phyloP scores from a whole-genome alignment of 1,140 invertebrate genomes.

The Callitettix versicolor region DNA sequence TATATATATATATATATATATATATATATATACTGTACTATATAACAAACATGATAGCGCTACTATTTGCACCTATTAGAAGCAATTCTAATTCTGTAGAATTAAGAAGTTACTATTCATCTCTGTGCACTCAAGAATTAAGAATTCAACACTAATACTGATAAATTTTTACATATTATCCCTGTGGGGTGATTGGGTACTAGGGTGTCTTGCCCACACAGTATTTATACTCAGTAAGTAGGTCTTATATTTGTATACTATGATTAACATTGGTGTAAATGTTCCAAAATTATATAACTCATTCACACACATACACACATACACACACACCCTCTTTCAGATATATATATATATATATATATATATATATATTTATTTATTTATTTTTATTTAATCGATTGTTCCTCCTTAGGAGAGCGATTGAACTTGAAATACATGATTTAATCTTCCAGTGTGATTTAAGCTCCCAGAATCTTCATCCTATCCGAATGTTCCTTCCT shows the following conservation, averaged over 20 bases:
- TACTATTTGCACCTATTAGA: not conserved
- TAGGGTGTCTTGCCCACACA: not conserved
- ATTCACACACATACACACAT: not conserved
- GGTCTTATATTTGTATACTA: not conserved
- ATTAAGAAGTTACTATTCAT: not conserved
- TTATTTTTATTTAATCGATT: no score
- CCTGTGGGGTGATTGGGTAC: not conserved
- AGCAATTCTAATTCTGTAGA: not conserved
- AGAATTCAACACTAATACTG: not conserved
- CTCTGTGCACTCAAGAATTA: not conserved
- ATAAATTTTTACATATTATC: not conserved
- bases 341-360: no score
- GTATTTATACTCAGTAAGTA: not conserved
- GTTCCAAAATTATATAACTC: not conserved
- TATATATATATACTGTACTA: no score
- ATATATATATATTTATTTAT: slow-evolving; percentile 1
- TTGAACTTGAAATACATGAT: no score
- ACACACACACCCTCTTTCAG: no score
- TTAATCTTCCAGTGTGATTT: not conserved
- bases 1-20: not conserved
- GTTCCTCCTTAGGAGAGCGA: no score
- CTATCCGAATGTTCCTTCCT: no score
- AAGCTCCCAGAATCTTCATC: no score
- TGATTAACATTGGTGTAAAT: not conserved
- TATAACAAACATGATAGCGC: not conserved